phyloP scores from a whole-genome alignment of 2,113 vertebrate species.

The Polypterus bichir region DNA sequence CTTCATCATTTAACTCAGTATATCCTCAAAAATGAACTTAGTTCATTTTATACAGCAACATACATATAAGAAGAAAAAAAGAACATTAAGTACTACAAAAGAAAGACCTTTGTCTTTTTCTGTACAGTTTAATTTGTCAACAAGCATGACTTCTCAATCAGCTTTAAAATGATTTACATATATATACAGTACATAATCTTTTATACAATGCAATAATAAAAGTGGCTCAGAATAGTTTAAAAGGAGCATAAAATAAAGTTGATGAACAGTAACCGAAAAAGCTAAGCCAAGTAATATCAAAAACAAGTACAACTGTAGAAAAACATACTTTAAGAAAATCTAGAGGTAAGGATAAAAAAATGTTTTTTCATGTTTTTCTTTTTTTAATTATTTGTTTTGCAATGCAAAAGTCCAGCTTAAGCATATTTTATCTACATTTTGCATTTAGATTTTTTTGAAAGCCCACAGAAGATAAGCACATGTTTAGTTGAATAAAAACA shows the following conservation, averaged over 20 bases:
- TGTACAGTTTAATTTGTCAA: constrained; percentile 22
- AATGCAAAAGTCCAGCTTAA: constrained; percentile 91
- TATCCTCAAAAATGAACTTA: neutral
- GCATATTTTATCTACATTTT: constrained; percentile 49
- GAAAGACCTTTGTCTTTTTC: neutral
- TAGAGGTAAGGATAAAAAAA: constrained; percentile 6
- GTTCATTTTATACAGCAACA: neutral
- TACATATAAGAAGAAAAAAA: constrained; percentile 4
- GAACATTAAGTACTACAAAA: neutral
- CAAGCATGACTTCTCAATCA: constrained; percentile 13
- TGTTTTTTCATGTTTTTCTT: constrained; percentile 2
- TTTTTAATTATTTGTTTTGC: constrained; percentile 15
- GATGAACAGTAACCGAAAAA: constrained; percentile 18
- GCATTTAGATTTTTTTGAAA: constrained; percentile 19
- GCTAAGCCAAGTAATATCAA: neutral
- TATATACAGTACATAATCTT: constrained; percentile 38
- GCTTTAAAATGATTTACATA: constrained; percentile 21
- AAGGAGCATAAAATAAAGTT: constrained; percentile 18
- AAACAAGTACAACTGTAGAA: constrained; percentile 3
- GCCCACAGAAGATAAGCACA: neutral
- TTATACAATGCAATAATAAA: constrained; percentile 27
- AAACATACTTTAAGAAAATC: neutral
- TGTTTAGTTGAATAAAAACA: neutral
- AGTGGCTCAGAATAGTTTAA: constrained; percentile 31
- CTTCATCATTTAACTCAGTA: neutral